Base-by-base conservation (phyloP, 2,113 vertebrate genomes). In the Motacilla alba region DNA sequence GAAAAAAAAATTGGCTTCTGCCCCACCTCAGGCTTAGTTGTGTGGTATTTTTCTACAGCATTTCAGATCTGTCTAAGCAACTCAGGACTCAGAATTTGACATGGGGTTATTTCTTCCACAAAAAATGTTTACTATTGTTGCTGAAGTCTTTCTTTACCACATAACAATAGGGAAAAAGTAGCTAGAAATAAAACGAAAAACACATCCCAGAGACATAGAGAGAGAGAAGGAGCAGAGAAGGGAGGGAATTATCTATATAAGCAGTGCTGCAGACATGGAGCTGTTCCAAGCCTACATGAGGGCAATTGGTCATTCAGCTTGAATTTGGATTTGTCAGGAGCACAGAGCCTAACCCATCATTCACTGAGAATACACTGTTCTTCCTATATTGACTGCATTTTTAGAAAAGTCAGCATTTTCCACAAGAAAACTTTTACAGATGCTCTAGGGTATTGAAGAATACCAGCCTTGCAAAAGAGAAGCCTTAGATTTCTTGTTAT, bases 321-420 rank as follows among this genome's bases (percentile, higher is more conserved):
- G 53, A 90, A 90, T 77, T 66, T 68, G 81, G 28, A 64, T 77
- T 86, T 92, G 68, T 94, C 83, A 92, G 86, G 52, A 93, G 30
- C 8, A 7, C 72, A 82, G 52, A 75, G 28, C 19, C 43, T 87
- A 87, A 79, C 55, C 53, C 52, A 41, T 87, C 80, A 59, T 55
- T 92, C 76, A 77, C 60, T 67, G 33, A 88, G 64, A 85, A 88
- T 79, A 72, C 18, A 37, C 37, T 46, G 23, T 39, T 85, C 64
- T n/a, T 90, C 43, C 58, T 63, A 55, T 30, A 89, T 16, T 68
- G 80, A 83, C 76, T 52, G 8, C 30, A 56, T 72, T 93, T 94
- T 92, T 49, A 91, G 52, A 87, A 64, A 92, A 89, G 86, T 97
- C 91, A 96, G 93, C 93, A 83, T 94, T 94, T 96, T 94, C 62